Conservation (phyloP, 2,797 vertebrate genomes). For the Galagoides demidoff region DNA sequence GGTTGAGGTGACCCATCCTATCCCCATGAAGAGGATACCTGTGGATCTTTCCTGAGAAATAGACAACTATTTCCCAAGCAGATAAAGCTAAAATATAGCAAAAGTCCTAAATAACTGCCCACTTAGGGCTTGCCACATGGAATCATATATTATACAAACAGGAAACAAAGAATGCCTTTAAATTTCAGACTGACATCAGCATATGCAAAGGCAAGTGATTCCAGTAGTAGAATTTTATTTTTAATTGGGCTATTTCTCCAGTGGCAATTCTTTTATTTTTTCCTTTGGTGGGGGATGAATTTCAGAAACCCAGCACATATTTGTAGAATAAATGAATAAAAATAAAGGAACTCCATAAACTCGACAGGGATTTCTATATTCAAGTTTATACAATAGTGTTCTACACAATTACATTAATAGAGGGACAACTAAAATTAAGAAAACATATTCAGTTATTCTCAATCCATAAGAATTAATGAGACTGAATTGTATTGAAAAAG, state of each 20-base stretch:
- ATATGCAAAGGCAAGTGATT: background rate
- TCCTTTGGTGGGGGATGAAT: background rate
- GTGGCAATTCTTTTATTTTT: background rate
- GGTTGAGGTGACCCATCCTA: background rate
- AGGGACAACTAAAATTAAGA: background rate
- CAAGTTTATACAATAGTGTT: background rate
- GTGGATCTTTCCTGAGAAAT: background rate
- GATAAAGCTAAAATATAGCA: background rate
- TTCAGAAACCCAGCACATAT: background rate
- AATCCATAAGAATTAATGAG: background rate
- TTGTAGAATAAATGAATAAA: background rate
- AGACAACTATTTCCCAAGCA: background rate
- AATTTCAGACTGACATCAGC: background rate
- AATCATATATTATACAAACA: background rate
- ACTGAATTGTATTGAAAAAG: background rate
- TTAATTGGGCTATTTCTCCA: background rate
- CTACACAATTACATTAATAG: background rate
- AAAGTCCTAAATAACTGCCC: background rate
- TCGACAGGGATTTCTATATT: background rate
- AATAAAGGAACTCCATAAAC: background rate
- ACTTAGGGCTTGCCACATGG: background rate
- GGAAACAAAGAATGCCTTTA: background rate
- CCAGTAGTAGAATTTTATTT: background rate
- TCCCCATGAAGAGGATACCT: background rate
- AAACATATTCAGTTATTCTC: background rate